These are phyloP conservation scores for Anastrepha obliqua DNA, from an alignment of 1,140 invertebrate genomes.

Conservation along the genomic window DNA sequence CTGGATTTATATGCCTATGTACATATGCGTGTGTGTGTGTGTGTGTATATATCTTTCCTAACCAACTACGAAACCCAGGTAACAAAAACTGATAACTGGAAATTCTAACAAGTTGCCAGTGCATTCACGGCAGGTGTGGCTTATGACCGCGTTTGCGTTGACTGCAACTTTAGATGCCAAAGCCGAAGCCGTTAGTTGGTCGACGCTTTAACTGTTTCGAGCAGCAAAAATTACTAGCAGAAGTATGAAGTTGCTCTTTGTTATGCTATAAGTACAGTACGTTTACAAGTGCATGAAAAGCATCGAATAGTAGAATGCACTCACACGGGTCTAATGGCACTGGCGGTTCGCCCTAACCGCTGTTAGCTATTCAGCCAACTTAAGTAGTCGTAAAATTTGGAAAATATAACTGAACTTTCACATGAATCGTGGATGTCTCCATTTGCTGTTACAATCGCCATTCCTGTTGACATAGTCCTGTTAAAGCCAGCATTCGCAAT, in stretches of 20 bases:
- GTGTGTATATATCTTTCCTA: too few relatives aligned
- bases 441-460: background rate
- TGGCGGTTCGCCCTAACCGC: background rate
- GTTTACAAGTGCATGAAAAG: too few relatives aligned
- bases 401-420: constrained; percentile 27
- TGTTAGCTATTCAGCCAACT: background rate
- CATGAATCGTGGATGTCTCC: constrained; percentile 1
- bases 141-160: background rate
- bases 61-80: background rate
- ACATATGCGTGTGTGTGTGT: too few relatives aligned
- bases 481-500: background rate
- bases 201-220: constrained; percentile 5
- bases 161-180: background rate
- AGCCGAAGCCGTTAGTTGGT: background rate
- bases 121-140: constrained; percentile 1
- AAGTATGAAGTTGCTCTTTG: background rate
- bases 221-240: background rate
- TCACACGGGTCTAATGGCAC: background rate
- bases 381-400: background rate
- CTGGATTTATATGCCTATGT: background rate
- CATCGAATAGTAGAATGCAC: background rate
- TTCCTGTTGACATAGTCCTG: background rate
- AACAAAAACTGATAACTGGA: background rate
- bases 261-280: background rate
- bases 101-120: background rate